These are phyloP conservation scores for Chromoteleia sp. DNA, from an alignment of 2,888 invertebrate species.

Conservation along the genomic window DNA sequence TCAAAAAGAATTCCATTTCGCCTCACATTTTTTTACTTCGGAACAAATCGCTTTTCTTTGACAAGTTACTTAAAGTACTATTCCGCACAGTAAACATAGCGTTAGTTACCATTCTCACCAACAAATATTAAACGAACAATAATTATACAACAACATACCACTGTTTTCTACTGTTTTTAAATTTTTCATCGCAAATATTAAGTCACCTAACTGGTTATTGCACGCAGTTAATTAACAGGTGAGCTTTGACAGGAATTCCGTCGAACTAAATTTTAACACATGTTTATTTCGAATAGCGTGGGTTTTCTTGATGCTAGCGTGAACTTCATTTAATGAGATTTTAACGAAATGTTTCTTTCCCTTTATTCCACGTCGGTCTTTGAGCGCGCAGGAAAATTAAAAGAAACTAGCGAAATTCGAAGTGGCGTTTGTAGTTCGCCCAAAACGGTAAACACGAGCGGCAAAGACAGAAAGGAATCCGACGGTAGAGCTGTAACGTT, in stretches of 20 bases:
- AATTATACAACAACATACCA: no score
- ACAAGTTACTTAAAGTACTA: no score
- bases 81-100: no score
- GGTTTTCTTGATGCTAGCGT: not conserved
- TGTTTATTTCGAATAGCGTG: not conserved
- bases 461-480: slow-evolving; percentile 57
- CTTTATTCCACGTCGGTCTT: slow-evolving; percentile 37
- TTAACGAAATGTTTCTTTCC: slow-evolving; percentile 30
- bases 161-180: no score
- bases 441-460: slow-evolving; percentile 48
- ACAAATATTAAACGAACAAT: no score
- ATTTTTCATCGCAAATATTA: no score
- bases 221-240: not conserved
- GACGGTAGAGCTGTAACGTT: slow-evolving; percentile 42
- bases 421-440: slow-evolving; percentile 49
- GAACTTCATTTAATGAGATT: slow-evolving; percentile 4
- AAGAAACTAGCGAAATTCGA: slow-evolving; percentile 54
- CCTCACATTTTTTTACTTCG: no score
- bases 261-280: slow-evolving; percentile 1
- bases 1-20: no score
- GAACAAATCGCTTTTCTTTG: no score
- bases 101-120: no score
- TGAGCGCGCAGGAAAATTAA: slow-evolving; percentile 57
- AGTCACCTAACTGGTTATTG: no score
- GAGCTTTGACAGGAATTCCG: not conserved